Conservation (phyloP, 2,113 vertebrate genomes). For the Excalfactoria chinensis region DNA sequence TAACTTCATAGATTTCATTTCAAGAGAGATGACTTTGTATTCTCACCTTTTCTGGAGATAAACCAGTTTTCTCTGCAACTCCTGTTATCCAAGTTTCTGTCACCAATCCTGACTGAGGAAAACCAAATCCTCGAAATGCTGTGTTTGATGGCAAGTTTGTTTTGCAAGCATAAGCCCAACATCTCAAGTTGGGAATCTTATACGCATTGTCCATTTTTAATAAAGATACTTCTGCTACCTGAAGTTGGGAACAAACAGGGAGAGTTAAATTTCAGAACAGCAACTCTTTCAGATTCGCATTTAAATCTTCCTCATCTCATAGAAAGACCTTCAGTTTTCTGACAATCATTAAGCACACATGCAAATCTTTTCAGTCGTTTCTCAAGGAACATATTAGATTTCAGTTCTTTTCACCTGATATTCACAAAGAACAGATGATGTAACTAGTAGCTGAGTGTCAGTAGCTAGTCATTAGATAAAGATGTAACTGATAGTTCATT, state of each 20-base stretch:
- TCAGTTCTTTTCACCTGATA: neutral
- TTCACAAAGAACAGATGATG: neutral
- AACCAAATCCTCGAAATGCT: slow-evolving; percentile 86
- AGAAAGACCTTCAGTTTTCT: neutral
- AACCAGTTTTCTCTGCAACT: slow-evolving; percentile 76
- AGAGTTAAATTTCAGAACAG: neutral
- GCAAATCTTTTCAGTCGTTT: neutral
- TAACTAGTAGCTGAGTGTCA: neutral
- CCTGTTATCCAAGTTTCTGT: slow-evolving; percentile 84
- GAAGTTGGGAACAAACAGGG: neutral
- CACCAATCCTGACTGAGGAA: slow-evolving; percentile 81
- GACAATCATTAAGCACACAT: neutral
- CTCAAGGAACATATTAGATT: neutral
- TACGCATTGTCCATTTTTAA: slow-evolving; percentile 85
- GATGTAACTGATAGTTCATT: neutral
- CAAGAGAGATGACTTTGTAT: neutral
- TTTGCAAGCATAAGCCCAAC: slow-evolving; percentile 71
- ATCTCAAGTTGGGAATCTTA: slow-evolving; percentile 83
- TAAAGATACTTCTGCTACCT: slow-evolving; percentile 82
- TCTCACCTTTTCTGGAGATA: slow-evolving; percentile 81
- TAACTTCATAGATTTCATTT: neutral
- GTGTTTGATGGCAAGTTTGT: slow-evolving; percentile 88
- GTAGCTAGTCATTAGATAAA: neutral
- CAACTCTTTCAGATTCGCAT: neutral
- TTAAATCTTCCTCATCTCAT: neutral